Percentiles rank a stretch among this genome's conserved stretches.
Conservation (phyloP, 92 coral and sea anemone species). For the Bergia sp. region DNA sequence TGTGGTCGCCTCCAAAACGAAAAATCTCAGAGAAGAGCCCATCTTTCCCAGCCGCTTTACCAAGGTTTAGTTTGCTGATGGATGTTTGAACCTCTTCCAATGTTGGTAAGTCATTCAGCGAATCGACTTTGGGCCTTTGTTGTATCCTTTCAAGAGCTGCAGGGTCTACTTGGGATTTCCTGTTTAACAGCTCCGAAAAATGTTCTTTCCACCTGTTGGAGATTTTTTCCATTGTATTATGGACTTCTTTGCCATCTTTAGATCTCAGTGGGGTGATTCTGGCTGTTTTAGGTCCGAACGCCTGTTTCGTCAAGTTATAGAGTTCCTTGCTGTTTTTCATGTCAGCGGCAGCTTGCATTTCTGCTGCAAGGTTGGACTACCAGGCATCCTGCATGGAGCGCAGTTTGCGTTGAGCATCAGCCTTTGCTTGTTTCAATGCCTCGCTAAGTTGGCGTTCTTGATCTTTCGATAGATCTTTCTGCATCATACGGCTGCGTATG, state of each 20-base stretch:
- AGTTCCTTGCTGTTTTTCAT: not conserved
- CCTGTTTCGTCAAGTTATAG: not conserved
- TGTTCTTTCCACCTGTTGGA: conserved; percentile 4
- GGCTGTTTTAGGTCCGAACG: conserved; percentile 1
- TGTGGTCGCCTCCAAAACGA: not conserved
- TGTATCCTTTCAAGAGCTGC: not conserved
- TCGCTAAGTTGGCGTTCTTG: conserved; percentile 3
- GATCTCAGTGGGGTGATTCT: conserved; percentile 7
- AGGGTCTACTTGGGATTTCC: not conserved
- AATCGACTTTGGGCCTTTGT: not conserved
- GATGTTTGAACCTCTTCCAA: not conserved
- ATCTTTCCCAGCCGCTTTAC: not conserved
- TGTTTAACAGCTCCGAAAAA: not conserved
- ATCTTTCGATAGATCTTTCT: not conserved
- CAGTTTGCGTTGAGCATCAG: not conserved
- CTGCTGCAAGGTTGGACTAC: conserved; percentile 11
- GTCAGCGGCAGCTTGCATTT: conserved; percentile 10
- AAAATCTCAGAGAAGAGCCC: not conserved
- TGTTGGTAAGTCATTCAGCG: not conserved
- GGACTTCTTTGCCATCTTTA: not conserved
- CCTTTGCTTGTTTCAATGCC: conserved; percentile 4
- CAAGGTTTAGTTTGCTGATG: not conserved
- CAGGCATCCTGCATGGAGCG: conserved; percentile 11
- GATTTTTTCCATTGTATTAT: not conserved
- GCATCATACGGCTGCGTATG: conserved; percentile 10